phyloP scores from a whole-genome alignment of 2,888 invertebrate genomes.

The Malachius bipustulatus region DNA sequence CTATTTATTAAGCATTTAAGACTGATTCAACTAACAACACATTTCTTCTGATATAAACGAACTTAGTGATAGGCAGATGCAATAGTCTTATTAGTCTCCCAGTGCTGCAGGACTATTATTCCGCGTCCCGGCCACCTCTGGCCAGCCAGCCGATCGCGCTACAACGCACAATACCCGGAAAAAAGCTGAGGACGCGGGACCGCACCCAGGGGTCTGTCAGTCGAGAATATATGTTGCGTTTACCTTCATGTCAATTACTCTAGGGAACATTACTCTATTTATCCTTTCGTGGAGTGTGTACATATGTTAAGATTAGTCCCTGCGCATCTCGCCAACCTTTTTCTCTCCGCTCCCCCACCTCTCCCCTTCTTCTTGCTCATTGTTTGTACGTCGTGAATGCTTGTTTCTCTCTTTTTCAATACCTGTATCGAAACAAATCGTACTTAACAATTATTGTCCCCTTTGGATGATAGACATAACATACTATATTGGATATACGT shows the following conservation, averaged over 20 bases:
- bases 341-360: no score
- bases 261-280: constrained; percentile 64
- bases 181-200: constrained; percentile 10
- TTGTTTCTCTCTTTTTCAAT: no score
- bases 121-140: no score
- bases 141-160: constrained; percentile 4
- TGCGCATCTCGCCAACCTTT: no score
- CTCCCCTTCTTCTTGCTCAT: no score
- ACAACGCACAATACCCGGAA: constrained; percentile 22
- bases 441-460: no score
- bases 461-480: no score
- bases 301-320: constrained; percentile 24
- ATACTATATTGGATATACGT: no score
- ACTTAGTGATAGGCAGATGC: constrained; percentile 33
- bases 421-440: no score
- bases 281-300: constrained; percentile 30
- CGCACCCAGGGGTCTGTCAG: constrained; percentile 24
- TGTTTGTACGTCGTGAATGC: no score
- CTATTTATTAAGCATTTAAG: constrained; percentile 31
- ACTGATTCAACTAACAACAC: constrained; percentile 37
- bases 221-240: constrained; percentile 40
- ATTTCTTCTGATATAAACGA: constrained; percentile 39
- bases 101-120: no score
- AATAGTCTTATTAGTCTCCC: constrained; percentile 23
- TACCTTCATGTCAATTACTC: constrained; percentile 73